A percentile compares a stretch with the other conserved stretches of the same genome.
phyloP scores from a whole-genome alignment of 2,797 vertebrate species.

The Heterohyrax brucei region DNA sequence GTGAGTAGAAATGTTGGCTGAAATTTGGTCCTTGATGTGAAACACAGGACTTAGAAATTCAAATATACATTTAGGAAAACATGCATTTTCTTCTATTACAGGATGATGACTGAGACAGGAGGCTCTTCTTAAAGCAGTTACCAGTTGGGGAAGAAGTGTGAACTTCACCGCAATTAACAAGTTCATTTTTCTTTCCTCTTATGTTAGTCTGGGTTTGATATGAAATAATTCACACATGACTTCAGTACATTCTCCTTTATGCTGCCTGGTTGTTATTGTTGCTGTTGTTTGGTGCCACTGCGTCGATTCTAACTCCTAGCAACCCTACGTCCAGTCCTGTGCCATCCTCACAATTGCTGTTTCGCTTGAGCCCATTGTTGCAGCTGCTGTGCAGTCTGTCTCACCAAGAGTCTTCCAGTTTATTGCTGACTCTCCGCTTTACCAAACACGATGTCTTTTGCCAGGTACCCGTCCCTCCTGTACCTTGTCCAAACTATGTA shows the following conservation, averaged over 20 bases:
- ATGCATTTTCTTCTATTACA: conserved; percentile 75
- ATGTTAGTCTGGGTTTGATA: conserved; percentile 39
- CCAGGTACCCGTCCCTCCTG: too few relatives aligned
- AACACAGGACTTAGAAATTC: conserved; percentile 76
- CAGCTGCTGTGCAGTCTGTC: too few relatives aligned
- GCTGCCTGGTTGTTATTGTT: neutral
- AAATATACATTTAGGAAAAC: conserved; percentile 62
- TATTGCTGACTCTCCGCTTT: too few relatives aligned
- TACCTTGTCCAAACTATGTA: too few relatives aligned
- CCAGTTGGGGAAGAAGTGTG: conserved; percentile 43
- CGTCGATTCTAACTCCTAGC: too few relatives aligned
- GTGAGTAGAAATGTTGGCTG: conserved; percentile 71
- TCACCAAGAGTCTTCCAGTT: too few relatives aligned
- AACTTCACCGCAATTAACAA: conserved; percentile 68
- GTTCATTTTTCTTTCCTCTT: conserved; percentile 72
- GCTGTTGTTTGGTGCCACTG: too few relatives aligned
- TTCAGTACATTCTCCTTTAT: neutral
- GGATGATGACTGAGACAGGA: conserved; percentile 38
- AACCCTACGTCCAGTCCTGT: too few relatives aligned
- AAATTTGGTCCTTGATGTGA: conserved; percentile 77
- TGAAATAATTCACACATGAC: conserved; percentile 27
- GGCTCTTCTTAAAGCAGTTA: conserved; percentile 62
- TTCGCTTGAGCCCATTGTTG: too few relatives aligned
- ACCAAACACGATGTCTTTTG: too few relatives aligned
- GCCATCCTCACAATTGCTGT: too few relatives aligned